These are phyloP conservation scores for Zophobas morio DNA, from an alignment of 1,140 invertebrate genomes.

Conservation along the genomic window DNA sequence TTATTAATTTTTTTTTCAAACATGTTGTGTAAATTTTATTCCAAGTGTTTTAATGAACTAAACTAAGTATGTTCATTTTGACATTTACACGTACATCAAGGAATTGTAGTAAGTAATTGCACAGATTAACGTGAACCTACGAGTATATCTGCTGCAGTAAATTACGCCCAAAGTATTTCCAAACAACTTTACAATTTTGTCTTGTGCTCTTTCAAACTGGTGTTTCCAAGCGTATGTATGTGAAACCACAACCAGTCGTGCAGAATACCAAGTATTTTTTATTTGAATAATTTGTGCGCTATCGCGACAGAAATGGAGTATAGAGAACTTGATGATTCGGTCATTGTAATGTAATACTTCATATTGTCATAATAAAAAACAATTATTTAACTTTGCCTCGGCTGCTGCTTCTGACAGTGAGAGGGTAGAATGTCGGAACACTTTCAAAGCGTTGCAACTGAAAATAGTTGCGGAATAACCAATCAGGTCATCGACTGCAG, in stretches of 20 bases:
- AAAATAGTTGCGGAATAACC: conserved; percentile 2
- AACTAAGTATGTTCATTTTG: no score
- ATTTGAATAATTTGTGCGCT: conserved; percentile 26
- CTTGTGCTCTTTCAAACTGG: background rate
- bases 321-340: background rate
- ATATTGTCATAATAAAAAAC: background rate
- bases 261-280: conserved; percentile 36
- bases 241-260: conserved; percentile 11
- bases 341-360: background rate
- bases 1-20: no score
- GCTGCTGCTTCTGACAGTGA: background rate
- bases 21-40: no score
- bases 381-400: background rate
- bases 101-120: no score
- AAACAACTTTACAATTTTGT: no score
- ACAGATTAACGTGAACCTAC: no score
- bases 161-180: no score
- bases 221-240: conserved; percentile 11
- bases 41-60: no score
- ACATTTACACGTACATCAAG: no score
- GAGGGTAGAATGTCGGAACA: background rate
- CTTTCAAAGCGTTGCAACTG: background rate
- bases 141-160: no score
- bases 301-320: conserved; percentile 1
- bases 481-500: conserved; percentile 28